These are phyloP conservation scores for Anoplopoma fimbria DNA, from an alignment of 2,113 vertebrate species.

Conservation along the genomic window DNA sequence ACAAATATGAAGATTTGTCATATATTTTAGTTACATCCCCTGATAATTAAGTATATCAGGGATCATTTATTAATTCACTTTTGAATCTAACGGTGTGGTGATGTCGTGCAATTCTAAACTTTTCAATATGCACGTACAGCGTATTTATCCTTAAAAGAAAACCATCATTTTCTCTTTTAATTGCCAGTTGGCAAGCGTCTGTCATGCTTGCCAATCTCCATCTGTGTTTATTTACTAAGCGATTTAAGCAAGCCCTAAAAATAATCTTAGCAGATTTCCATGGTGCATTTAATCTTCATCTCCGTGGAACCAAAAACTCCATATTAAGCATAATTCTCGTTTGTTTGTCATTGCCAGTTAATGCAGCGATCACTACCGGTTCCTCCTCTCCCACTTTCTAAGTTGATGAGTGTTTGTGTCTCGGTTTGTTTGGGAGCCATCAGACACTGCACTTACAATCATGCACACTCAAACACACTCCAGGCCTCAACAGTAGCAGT, in stretches of 20 bases:
- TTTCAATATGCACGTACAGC: slow-evolving; percentile 2
- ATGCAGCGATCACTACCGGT: slow-evolving; percentile 34
- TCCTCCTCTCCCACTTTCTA: slow-evolving; percentile 16
- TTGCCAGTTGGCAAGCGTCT: background rate
- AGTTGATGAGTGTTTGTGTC: slow-evolving; percentile 36
- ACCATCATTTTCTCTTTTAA: background rate
- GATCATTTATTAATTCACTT: background rate
- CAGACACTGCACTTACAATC: slow-evolving; percentile 6
- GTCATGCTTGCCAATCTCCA: slow-evolving; percentile 15
- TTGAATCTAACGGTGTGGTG: background rate
- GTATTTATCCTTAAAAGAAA: slow-evolving; percentile 3
- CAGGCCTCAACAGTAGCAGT: background rate
- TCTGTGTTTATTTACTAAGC: slow-evolving; percentile 35
- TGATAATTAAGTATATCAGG: background rate
- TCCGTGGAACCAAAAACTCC: slow-evolving; percentile 46
- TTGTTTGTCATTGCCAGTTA: slow-evolving; percentile 55
- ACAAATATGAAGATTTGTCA: background rate
- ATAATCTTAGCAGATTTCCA: slow-evolving; percentile 37
- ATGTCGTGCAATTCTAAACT: background rate
- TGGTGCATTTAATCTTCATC: slow-evolving; percentile 49
- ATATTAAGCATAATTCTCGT: slow-evolving; percentile 46
- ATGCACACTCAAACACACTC: background rate
- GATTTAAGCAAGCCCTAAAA: slow-evolving; percentile 20
- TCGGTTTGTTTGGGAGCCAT: background rate
- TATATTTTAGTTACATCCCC: background rate